Base-by-base conservation (phyloP, 2,113 vertebrate genomes). In the Beaufortia kweichowensis region DNA sequence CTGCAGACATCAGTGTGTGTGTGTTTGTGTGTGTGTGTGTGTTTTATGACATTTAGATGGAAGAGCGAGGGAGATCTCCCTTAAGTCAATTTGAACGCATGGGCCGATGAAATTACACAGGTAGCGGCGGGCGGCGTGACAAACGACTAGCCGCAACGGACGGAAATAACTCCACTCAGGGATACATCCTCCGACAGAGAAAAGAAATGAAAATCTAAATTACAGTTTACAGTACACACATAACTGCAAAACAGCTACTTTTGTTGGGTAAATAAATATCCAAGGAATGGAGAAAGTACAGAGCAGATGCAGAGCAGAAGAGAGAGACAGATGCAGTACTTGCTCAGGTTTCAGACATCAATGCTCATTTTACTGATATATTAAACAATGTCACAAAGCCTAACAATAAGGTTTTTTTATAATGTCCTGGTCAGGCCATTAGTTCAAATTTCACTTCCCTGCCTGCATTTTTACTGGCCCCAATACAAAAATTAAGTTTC, bases 71-170 rank as follows among this genome's bases (percentile, higher is more conserved):
- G 83, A 79, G 84, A 86, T 87, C 85, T 82, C 80, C 85, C 82
- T 77, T 85, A 89, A 90, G 87, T 91, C 88, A 89, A 88, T 91
- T 86, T 88, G 85, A 91, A 89, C 83, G 86, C 83, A 81, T 59
- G 48, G 85, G 83, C 84, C 72, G 73, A 90, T 88, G 85, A 90
- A 89, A 92, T 91, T 90, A 88, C 84, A 83, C 81, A 86, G 83
- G 82, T 79, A 87, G 85, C 80, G 43, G 72, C 76, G 73, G 86
- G 85, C 79, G 29, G 72, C 67, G 76, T 90, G 89, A 90, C 85
- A 89, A 91, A 90, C 88, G 86, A 89, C 85, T 80, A 73, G 62
- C 80, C 79, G 81, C 80, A 86, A 76, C 55, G 82, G 80, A 83
- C 79, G 86, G 83, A 88, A 89, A 89, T 86, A 85, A 86, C 80